Evolutionary conservation across 37 sponge, comb jelly and placozoan species (phyloP), one percentile per base, ranked within the genome.

Genomic region (Amphimedon queenslandica): DNA sequence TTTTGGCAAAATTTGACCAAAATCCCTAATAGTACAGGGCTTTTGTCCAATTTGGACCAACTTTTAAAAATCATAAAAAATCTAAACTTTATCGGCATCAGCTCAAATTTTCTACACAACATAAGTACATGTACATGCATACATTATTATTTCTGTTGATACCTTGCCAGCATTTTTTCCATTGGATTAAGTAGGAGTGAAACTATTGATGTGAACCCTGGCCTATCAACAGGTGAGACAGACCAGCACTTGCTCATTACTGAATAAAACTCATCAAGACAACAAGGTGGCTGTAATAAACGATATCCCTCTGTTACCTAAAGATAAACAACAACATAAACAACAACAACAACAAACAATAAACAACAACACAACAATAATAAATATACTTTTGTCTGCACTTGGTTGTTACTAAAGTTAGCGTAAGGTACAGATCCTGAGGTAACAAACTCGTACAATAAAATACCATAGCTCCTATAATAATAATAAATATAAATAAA

Each of bases 371-470:
- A 32, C 4, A 20, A 18, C 37, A 42, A 55, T 31, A 13, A 73
- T 18, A 10, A 51, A 33, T 53, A 28, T 20, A 81, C 92, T 42
- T 84, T 84, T 36, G 56, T 29, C 70, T 77, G 85, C 28, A 86
- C 86, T 57, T 88, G 78, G 4, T 40, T 40, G 72, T 86, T 94
- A 58, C 85, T 86, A 71, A 94, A 73, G 43, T 69, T 77, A 25
- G 85, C 90, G 79, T 94, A 94, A 2, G 94, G 94, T 0, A 89
- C 90, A 18, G 90, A 78, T 1, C 94, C 94, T 55, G 68, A 42
- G 1, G 94, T 94, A 25, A 80, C 74, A 60, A 94, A 77, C 84
- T 94, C 94, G 63, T 82, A 94, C 61, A 89, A 72, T 20, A 89
- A 70, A 42, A 94, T 66, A 30, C 94, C 94, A 72, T 74, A 94